phyloP scores from a whole-genome alignment of 2,113 vertebrate genomes.

The Lagopus leucura region DNA sequence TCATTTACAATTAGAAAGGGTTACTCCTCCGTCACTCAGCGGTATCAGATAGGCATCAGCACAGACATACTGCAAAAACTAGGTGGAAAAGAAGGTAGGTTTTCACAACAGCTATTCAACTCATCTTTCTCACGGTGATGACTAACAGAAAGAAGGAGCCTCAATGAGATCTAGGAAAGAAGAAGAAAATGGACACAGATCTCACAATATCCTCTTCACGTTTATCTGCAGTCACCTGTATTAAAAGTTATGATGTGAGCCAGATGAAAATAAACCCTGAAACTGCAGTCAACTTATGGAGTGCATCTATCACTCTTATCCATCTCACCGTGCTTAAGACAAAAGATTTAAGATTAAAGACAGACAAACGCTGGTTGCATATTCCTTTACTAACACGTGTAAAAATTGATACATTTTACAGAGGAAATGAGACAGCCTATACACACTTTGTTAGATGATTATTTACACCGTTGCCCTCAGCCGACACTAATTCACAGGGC shows the following conservation, averaged over 20 bases:
- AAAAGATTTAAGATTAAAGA: neutral
- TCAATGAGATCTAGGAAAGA: neutral
- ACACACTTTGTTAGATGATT: neutral
- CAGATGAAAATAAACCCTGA: neutral
- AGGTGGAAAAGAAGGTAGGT: accelerated
- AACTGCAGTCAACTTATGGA: neutral
- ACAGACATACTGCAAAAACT: neutral
- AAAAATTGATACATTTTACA: neutral
- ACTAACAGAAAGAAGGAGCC: neutral
- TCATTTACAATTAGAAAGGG: neutral
- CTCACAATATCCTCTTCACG: neutral
- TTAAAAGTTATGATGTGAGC: neutral
- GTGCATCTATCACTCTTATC: neutral
- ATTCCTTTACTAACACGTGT: neutral
- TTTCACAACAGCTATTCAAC: neutral
- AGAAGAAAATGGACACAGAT: neutral
- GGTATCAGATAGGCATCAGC: neutral
- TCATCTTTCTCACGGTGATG: neutral
- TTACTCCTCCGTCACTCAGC: neutral
- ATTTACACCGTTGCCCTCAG: neutral
- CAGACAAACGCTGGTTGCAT: neutral
- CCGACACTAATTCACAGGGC: neutral
- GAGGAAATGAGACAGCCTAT: neutral
- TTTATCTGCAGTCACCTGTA: neutral
- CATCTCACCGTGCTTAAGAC: neutral